Evolutionary conservation across 2,113 vertebrate genomes (phyloP).

Genomic region (Melanostigma gelatinosum): DNA sequence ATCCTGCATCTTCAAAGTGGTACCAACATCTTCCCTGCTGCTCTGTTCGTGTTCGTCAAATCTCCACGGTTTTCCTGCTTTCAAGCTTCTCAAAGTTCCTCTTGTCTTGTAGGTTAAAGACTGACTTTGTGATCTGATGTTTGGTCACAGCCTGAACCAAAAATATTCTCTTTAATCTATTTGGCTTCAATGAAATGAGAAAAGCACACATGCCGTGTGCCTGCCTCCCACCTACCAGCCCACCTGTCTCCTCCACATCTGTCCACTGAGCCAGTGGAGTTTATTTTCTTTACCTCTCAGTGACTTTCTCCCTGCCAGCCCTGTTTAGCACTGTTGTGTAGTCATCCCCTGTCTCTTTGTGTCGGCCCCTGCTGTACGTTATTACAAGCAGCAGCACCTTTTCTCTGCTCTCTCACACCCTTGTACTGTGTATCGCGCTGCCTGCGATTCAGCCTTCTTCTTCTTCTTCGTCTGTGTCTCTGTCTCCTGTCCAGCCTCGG

Average conservation of each 20-base stretch:
- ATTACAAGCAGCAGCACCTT: conserved; percentile 4
- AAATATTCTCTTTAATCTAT: conserved; percentile 28
- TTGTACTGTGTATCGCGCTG: conserved; percentile 35
- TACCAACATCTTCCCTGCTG: neutral
- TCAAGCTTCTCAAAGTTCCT: conserved; percentile 16
- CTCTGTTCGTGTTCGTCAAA: conserved; percentile 14
- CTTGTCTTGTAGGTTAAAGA: conserved; percentile 23
- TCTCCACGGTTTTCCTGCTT: conserved; percentile 13
- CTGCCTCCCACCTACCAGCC: conserved; percentile 28
- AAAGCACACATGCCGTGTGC: conserved; percentile 13
- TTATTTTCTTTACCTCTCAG: conserved; percentile 38
- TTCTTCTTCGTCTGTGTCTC: conserved; percentile 8
- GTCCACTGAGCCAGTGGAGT: conserved; percentile 29
- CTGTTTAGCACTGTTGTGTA: conserved; percentile 43
- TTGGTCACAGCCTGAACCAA: neutral
- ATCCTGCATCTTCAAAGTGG: neutral
- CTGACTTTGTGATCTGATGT: conserved; percentile 25
- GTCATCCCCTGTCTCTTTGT: conserved; percentile 33
- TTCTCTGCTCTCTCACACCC: conserved; percentile 25
- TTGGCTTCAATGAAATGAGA: conserved; percentile 44
- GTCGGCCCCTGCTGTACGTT: neutral
- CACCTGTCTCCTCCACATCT: conserved; percentile 51
- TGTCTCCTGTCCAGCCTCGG: conserved; percentile 63
- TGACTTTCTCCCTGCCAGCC: conserved; percentile 22
- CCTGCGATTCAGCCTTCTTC: conserved; percentile 29